Evolutionary conservation across 1,140 invertebrate species (phyloP), one percentile per base, ranked within the genome.

Genomic region (Drosophila bipectinata): DNA sequence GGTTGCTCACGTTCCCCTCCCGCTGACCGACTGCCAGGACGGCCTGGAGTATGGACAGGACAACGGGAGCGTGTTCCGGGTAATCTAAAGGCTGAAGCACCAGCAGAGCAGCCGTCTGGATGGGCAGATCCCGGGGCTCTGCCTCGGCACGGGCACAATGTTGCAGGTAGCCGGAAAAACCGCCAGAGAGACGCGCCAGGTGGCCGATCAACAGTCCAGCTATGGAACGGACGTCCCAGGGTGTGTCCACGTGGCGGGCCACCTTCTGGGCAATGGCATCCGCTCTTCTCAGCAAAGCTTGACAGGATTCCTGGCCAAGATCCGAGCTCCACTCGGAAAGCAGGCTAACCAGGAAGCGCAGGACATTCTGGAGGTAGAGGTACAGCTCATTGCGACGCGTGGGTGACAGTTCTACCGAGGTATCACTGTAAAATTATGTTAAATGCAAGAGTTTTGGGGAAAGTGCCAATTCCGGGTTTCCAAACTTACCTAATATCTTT

Each of bases 171-270:
- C 21, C 28, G 0, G n/a, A 4, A 2, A 85, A 72, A 0, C 51
- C 21, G 2, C 47, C n/a, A 0, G 49, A 64, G 1, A 74, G 45
- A 0, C 74, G 79, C 1, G 78, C 69, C 53, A 61, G 57, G 7
- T 85, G 74, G 2, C 74, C 82, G 3, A 85, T 64, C 0, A 68
- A 47, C 9, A 85, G 44, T 3, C 82, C 82, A 0, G 82, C 82
- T 30, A 85, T 68, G 8, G 82, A 81, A n/a, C 82, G 83, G 2
- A 85, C 82, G 56, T 85, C 82, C 82, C 82, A 85, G 0, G 82
- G 82, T 0, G 78, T 82, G 28, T 87, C 82, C 24, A 41, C 8
- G n/a, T 78, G 30, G 1, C 71, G 45, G 5, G 82, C 78, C 21
- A 87, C 71, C 6, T n/a, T 0, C 7, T 53, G n/a, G 1, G 78